Evolutionary conservation across 2,797 vertebrate species (phyloP).

Genomic region (Sciaenops ocellatus): DNA sequence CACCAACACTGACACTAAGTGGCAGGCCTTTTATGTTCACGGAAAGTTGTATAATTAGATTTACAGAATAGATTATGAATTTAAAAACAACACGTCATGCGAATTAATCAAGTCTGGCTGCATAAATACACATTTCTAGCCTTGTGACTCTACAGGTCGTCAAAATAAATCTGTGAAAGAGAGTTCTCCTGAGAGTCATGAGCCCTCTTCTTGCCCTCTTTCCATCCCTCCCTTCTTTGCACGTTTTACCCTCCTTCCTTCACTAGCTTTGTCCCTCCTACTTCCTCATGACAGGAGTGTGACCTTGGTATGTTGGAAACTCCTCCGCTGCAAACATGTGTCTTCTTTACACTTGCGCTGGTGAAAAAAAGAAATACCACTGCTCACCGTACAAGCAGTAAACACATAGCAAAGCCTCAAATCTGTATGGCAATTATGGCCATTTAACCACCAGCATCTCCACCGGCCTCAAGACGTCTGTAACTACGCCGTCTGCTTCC

Average conservation of each 20-base stretch:
- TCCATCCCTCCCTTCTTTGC: conserved; percentile 32
- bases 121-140: conserved; percentile 53
- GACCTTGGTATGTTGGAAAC: conserved; percentile 44
- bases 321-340: conserved; percentile 17
- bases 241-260: conserved; percentile 26
- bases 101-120: conserved; percentile 23
- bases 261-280: conserved; percentile 21
- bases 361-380: conserved; percentile 1
- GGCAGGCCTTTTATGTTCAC: not conserved
- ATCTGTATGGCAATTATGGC: conserved; percentile 1
- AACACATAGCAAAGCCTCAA: conserved; percentile 2
- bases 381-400: not conserved
- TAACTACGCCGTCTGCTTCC: conserved; percentile 48
- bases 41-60: conserved; percentile 34
- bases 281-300: conserved; percentile 64
- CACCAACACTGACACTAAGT: not conserved
- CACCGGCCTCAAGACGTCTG: conserved; percentile 35
- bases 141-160: conserved; percentile 57
- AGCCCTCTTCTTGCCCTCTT: conserved; percentile 44
- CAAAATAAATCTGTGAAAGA: conserved; percentile 65
- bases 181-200: conserved; percentile 60
- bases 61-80: conserved; percentile 24
- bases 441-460: conserved; percentile 31
- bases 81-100: conserved; percentile 26
- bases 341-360: not conserved